phyloP scores from a whole-genome alignment of 2,888 invertebrate genomes.

The Acanthosoma haemorrhoidale region DNA sequence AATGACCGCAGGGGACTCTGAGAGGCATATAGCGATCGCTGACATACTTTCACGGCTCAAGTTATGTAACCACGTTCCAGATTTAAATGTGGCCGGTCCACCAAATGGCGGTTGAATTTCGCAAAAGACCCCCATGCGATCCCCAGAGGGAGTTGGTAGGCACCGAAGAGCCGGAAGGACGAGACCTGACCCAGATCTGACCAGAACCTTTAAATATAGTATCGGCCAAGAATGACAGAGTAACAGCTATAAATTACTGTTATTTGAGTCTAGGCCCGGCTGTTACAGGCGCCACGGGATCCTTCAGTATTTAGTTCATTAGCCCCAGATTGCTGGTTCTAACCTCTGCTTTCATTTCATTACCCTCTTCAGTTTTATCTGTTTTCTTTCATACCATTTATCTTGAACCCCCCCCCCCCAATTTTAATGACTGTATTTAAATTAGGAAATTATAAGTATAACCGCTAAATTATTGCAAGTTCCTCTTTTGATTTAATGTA shows the following conservation, averaged over 20 bases:
- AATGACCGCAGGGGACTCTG: neutral
- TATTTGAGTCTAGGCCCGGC: neutral
- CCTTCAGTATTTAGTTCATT: slow-evolving; percentile 3
- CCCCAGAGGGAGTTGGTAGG: neutral
- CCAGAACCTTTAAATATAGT: neutral
- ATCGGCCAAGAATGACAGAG: neutral
- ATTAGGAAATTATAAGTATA: no score
- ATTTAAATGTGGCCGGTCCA: slow-evolving; percentile 11
- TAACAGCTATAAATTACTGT: neutral
- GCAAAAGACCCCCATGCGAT: neutral
- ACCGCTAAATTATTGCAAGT: no score
- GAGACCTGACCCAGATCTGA: neutral
- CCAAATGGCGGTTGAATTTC: neutral
- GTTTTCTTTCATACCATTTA: no score
- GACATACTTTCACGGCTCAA: slow-evolving; percentile 16
- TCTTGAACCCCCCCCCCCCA: no score
- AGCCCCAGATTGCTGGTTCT: neutral
- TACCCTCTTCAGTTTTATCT: neutral
- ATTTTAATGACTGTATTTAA: no score
- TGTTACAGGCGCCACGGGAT: neutral
- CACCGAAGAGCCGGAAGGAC: no score
- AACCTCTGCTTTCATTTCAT: neutral
- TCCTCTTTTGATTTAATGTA: no score
- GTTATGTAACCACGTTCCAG: slow-evolving; percentile 15
- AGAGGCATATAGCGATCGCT: neutral